Evolutionary conservation across 2,797 vertebrate genomes (phyloP), one percentile per base, ranked within the genome.

Genomic region (Coranthus polyacanthus): DNA sequence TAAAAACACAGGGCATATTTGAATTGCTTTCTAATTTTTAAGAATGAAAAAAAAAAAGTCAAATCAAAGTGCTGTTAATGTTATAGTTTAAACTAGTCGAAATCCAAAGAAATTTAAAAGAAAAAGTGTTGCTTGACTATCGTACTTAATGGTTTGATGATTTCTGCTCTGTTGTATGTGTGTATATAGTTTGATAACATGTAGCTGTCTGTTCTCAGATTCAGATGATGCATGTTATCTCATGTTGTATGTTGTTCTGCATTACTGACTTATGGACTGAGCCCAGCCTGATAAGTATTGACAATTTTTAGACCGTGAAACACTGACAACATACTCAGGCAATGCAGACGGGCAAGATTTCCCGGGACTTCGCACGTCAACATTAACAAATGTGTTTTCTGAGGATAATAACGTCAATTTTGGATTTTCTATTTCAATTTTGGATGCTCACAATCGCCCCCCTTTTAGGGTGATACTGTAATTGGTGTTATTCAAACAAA

Each of bases 201-300:
- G 49, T 63, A 61, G 44, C 26, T 55, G 53, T 78, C 18, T 63
- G 38, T 68, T 76, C 42, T 59, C 9, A 66, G 44, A 65, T 72
- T 78, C n/a, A 72, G 43, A 51, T 82, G 22, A 41, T 75, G 87
- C 82, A 87, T 85, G 82, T 68, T 77, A 52, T 47, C 12, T 64
- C 12, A 47, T 74, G 26, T 13, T 72, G 21, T 60, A 36, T 79
- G 44, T 79, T 73, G 54, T 37, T 41, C 46, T 42, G 47, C 21
- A 52, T 42, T 62, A 51, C 4, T 50, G 13, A 61, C 8, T 59
- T 53, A 58, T 2, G 7, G 26, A 13, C 24, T 66, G 44, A 68
- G 8, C 1, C 16, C 66, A 52, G 32, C 39, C 22, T 76, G 44
- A 70, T 57, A 36, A 58, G 20, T 65, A 50, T 53, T 51, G 49